Base-by-base conservation (phyloP, 2,888 invertebrate genomes). In the Orchesellides sinensis region DNA sequence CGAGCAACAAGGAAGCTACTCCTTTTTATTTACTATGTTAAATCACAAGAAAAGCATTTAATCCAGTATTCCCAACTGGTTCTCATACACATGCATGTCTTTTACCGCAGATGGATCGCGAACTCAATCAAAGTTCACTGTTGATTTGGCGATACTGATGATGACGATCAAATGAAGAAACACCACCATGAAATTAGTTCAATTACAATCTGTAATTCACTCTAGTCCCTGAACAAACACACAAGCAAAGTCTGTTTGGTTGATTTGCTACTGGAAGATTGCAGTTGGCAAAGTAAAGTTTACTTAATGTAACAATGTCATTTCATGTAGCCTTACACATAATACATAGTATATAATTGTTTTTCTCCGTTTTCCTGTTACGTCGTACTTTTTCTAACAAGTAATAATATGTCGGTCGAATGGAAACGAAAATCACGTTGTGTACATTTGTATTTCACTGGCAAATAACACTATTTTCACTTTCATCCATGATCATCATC, bases 391-490 rank as follows among this genome's bases (percentile, higher is more conserved):
- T n/a, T n/a, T n/a, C n/a, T n/a, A n/a, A n/a, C n/a, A n/a, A n/a
- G n/a, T n/a, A n/a, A n/a, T n/a, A n/a, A n/a, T n/a, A n/a, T n/a
- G n/a, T n/a, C n/a, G n/a, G n/a, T n/a, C n/a, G n/a, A n/a, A n/a
- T n/a, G n/a, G n/a, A n/a, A n/a, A n/a, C n/a, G n/a, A n/a, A n/a
- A n/a, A n/a, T 49, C 19, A 49, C 49, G 2, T 21, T 49, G 49
- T 17, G 12, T 47, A 47, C 47, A 10, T 47, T 10, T 47, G n/a
- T 47, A 32, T 25, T 27, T 27, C n/a, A 56, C 56, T 56, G n/a
- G 17, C n/a, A 59, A 59, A 27, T 59, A 59, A 59, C 17, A 27
- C 29, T 8, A n/a, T 59, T 59, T 56, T 59, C 59, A 59, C 59
- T 29, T 27, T 29, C 23, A 59, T 1, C n/a, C 29, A 32, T 59